Evolutionary conservation across 2,797 vertebrate species (phyloP), one percentile per base, ranked within the genome.

Genomic region (Parauchenoglanis ngamensis): DNA sequence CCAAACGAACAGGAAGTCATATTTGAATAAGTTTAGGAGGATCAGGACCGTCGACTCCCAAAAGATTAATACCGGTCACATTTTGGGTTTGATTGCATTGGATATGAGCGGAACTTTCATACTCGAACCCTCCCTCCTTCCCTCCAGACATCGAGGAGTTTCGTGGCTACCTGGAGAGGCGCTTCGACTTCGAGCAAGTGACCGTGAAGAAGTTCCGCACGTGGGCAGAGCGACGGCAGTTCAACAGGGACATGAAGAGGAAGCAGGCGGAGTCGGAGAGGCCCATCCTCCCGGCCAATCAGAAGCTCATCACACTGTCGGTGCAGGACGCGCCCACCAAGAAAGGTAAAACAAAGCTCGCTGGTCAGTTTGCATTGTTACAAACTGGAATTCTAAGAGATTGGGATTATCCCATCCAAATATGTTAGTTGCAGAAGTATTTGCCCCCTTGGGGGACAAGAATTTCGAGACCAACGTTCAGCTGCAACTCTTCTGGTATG

Each of bases 131-230:
- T 80, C 5, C 31, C 56, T 44, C 12, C 23, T 44, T n/a, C 35
- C 57, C 23, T 17, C 2, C 92, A 99, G 98, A 98, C 82, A 95
- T 99, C 87, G 97, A 99, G 87, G 97, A 98, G n/a, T 99, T 99
- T 86, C 96, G 97, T 19, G 88, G 90, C 88, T 99, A 99, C 86
- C 93, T 99, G 87, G 97, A 97, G 83, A 99, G 98, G 91, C 95
- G 98, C 89, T 99, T 99, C 90, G 98, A 99, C 93, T 99, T 99
- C 76, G 98, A 99, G 83, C 98, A 99, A 95, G 98, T 99, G 87
- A 99, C 98, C 0, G 98, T 99, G 57, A 99, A 99, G 92, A 99
- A 99, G 87, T 99, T 99, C 89, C 95, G 98, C 31, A 99, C 98
- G 0, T 99, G 98, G 98, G 98, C 98, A 0, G 98, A 99, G 94